Conservation (phyloP, 2,888 invertebrate species). For the Troides aeacus region DNA sequence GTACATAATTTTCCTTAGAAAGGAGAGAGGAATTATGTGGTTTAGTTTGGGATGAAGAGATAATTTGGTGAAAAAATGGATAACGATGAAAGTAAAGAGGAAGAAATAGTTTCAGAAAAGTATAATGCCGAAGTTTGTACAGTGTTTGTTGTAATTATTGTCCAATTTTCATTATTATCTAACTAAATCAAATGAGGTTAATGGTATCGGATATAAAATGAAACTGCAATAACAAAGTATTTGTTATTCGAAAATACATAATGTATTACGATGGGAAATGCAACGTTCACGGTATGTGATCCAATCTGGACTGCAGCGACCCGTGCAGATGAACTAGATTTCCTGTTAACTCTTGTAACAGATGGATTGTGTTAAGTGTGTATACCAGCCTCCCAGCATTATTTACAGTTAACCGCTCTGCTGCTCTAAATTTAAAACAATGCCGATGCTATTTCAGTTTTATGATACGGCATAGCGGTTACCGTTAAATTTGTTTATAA, state of each 20-base stretch:
- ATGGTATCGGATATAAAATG: too few species aligned
- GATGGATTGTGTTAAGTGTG: conserved; percentile 35
- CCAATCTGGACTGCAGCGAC: conserved; percentile 55
- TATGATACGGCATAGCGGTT: conserved; percentile 37
- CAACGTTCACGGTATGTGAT: conserved; percentile 49
- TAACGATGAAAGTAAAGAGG: too few species aligned
- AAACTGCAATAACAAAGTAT: not conserved
- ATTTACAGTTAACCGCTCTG: conserved; percentile 49
- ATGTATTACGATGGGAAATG: conserved; percentile 31
- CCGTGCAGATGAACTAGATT: conserved; percentile 67
- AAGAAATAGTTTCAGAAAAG: too few species aligned
- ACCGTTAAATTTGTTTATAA: conserved; percentile 29
- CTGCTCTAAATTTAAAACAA: conserved; percentile 55
- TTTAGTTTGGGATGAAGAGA: too few species aligned
- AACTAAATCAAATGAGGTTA: too few species aligned
- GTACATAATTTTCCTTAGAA: too few species aligned
- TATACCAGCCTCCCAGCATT: conserved; percentile 40
- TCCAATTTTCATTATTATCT: too few species aligned
- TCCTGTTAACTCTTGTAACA: conserved; percentile 53
- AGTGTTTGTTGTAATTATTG: too few species aligned
- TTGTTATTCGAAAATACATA: conserved; percentile 12
- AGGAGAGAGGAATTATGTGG: too few species aligned
- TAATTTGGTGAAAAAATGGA: too few species aligned
- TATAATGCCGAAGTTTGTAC: too few species aligned
- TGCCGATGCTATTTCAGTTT: conserved; percentile 44